Percentiles rank a stretch among this genome's conserved stretches.
Conservation (phyloP, 2,797 vertebrate species). For the Cryptoblepharus egeriae region DNA sequence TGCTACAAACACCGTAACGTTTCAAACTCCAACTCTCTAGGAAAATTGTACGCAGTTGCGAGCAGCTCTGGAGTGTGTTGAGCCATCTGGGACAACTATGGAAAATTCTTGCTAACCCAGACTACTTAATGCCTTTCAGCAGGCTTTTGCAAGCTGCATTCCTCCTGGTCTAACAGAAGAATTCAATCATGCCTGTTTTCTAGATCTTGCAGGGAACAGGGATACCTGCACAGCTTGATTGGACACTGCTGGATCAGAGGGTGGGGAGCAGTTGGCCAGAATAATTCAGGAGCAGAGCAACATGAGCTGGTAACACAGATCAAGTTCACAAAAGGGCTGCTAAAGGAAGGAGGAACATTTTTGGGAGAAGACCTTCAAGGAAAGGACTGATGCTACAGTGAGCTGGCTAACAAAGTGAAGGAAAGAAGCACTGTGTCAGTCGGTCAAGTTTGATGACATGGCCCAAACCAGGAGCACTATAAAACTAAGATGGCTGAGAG, state of each 20-base stretch:
- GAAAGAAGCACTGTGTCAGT: not conserved
- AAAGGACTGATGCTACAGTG: not conserved
- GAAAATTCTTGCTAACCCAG: conserved; percentile 4
- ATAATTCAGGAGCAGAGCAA: not conserved
- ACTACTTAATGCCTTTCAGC: not conserved
- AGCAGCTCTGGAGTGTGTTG: conserved; percentile 5
- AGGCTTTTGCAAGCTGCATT: conserved; percentile 53
- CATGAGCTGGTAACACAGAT: not conserved
- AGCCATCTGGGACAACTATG: not conserved
- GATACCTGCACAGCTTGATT: not conserved
- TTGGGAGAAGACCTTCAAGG: not conserved
- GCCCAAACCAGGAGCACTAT: not conserved
- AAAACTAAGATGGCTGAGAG: conserved; percentile 10
- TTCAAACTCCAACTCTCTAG: not conserved
- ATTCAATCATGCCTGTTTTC: too few species aligned
- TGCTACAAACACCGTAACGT: not conserved
- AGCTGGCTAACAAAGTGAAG: not conserved
- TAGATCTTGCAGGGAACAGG: not conserved
- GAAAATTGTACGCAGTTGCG: not conserved
- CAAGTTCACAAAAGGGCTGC: not conserved
- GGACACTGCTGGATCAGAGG: not conserved
- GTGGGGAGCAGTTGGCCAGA: not conserved
- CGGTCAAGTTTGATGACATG: not conserved
- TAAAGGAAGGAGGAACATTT: not conserved
- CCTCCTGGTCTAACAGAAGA: conserved; percentile 22